Percentiles rank a stretch among this genome's conserved stretches.
These are phyloP conservation scores for Alfaro cultratus DNA, from an alignment of 2,797 vertebrate species.

Conservation along the genomic window DNA sequence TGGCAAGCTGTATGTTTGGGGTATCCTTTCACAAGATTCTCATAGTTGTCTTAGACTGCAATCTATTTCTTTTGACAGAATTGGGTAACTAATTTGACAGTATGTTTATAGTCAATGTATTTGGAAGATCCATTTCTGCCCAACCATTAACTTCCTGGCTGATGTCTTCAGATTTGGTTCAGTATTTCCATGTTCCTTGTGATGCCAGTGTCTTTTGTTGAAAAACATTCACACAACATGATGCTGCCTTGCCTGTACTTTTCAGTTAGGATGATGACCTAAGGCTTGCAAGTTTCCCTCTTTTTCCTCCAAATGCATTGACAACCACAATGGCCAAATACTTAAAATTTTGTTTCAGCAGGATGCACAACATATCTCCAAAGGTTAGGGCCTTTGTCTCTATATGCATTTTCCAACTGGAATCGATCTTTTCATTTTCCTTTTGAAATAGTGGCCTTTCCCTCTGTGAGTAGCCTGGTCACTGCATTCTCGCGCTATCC, in stretches of 20 bases:
- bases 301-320: not conserved
- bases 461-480: not conserved
- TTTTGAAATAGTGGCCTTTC: not conserved
- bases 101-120: not conserved
- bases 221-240: not conserved
- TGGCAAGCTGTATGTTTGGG: too few species aligned
- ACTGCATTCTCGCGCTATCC: too few species aligned
- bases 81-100: not conserved
- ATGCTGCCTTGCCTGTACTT: not conserved
- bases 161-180: not conserved
- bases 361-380: not conserved
- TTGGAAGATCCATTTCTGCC: not conserved
- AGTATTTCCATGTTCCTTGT: not conserved
- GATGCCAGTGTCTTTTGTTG: not conserved
- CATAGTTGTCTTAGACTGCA: too few species aligned
- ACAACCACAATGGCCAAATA: not conserved
- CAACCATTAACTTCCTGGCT: not conserved
- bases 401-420: not conserved
- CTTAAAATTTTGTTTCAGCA: not conserved
- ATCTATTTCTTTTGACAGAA: too few species aligned
- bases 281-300: not conserved
- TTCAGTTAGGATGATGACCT: not conserved
- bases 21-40: too few species aligned
- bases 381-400: not conserved
- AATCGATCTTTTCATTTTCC: not conserved